Evolutionary conservation across 2,113 vertebrate species (phyloP).

Genomic region (Perca flavescens): DNA sequence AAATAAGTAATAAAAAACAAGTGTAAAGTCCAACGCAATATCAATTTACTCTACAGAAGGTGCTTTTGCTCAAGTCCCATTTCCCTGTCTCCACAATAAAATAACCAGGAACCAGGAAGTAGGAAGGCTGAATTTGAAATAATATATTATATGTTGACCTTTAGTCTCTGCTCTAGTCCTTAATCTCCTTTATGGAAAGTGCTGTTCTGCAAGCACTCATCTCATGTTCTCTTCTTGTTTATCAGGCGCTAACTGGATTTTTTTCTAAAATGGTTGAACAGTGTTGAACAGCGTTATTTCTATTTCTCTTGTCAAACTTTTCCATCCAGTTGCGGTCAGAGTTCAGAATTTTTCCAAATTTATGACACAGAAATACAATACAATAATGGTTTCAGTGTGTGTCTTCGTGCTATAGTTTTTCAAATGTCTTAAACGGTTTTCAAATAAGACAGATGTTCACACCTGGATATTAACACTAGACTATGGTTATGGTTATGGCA

Average conservation of each 20-base stretch:
- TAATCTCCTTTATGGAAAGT: neutral
- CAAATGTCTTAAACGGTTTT: neutral
- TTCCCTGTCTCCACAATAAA: neutral
- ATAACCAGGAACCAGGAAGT: slow-evolving; percentile 5
- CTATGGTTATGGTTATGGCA: neutral
- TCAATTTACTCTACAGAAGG: neutral
- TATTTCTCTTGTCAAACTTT: neutral
- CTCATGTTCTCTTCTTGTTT: neutral
- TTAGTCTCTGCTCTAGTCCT: neutral
- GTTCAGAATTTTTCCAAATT: neutral
- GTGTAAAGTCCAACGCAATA: neutral
- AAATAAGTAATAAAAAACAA: neutral
- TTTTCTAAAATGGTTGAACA: neutral
- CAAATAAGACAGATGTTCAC: slow-evolving; percentile 12
- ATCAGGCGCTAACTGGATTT: neutral
- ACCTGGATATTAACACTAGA: neutral
- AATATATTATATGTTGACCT: neutral
- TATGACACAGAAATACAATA: neutral
- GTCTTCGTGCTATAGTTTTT: neutral
- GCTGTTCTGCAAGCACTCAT: neutral
- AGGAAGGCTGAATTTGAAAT: neutral
- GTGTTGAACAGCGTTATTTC: neutral
- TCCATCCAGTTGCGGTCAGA: neutral
- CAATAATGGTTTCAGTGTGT: neutral
- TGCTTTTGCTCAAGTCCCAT: neutral